phyloP scores from a whole-genome alignment of 92 coral and sea anemone genomes.

The Epizoanthus stellaris region DNA sequence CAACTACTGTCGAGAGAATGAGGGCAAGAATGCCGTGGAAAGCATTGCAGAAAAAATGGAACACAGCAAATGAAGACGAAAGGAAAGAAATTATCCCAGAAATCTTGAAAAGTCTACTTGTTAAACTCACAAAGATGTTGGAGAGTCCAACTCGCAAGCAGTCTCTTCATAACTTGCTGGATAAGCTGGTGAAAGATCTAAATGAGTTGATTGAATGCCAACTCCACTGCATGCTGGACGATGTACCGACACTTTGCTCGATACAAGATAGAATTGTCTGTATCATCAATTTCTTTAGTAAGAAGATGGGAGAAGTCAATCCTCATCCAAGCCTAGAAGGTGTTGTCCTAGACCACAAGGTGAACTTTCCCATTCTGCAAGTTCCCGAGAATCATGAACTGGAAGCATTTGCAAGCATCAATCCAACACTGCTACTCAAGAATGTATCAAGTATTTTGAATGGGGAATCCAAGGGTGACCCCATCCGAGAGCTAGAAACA shows the following conservation, averaged over 20 bases:
- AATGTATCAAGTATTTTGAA: not conserved
- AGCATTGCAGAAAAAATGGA: too few relatives aligned
- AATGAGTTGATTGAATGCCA: not conserved
- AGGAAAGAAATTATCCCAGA: not conserved
- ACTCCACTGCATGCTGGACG: not conserved
- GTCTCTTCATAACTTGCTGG: not conserved
- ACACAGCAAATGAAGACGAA: not conserved
- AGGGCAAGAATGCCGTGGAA: too few relatives aligned
- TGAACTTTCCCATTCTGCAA: slow-evolving; percentile 9
- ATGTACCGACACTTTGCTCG: not conserved
- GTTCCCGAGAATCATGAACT: slow-evolving; percentile 3
- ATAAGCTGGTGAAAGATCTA: not conserved
- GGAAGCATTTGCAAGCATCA: slow-evolving; percentile 1
- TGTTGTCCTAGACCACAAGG: slow-evolving; percentile 14
- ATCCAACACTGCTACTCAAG: slow-evolving; percentile 12
- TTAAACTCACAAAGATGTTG: not conserved
- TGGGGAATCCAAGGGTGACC: not conserved
- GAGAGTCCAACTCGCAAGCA: not conserved
- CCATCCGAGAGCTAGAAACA: slow-evolving; percentile 26
- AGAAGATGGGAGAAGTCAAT: slow-evolving; percentile 41
- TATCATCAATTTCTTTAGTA: slow-evolving; percentile 9
- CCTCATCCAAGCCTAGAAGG: slow-evolving; percentile 56
- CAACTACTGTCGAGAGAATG: slow-evolving; percentile 5
- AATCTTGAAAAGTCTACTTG: not conserved
- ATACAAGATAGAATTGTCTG: not conserved